Evolutionary conservation across 2,113 vertebrate genomes (phyloP).

Genomic region (Phaethornis superciliosus): DNA sequence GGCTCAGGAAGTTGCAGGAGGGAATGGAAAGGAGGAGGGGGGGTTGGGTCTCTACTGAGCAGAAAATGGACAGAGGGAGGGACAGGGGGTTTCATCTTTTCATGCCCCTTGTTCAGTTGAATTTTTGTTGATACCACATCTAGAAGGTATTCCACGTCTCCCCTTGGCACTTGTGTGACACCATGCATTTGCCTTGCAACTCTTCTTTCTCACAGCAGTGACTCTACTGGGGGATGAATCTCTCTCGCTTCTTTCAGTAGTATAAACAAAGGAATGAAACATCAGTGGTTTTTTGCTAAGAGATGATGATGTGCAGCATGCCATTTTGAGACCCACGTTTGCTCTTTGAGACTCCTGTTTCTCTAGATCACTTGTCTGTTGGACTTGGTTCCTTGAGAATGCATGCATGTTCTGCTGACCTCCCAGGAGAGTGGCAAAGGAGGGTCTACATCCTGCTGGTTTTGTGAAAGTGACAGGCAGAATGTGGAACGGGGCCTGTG

Average conservation of each 20-base stretch:
- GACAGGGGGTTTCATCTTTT: not conserved
- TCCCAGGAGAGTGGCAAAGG: not conserved
- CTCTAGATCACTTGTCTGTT: not conserved
- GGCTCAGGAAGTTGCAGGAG: not conserved
- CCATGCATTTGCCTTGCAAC: not conserved
- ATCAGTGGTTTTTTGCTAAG: not conserved
- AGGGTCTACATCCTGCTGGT: not conserved
- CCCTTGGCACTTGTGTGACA: not conserved
- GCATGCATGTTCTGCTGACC: not conserved
- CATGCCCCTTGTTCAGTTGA: not conserved
- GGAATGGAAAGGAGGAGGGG: not conserved
- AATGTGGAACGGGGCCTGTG: not conserved
- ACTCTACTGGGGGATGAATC: not conserved
- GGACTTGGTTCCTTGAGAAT: not conserved
- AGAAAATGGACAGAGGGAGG: not conserved
- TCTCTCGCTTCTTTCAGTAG: not conserved
- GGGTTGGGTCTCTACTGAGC: not conserved
- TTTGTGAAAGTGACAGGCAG: not conserved
- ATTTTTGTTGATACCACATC: not conserved
- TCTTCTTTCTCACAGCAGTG: not conserved
- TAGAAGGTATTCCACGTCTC: not conserved
- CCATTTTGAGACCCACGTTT: not conserved
- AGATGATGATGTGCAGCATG: not conserved
- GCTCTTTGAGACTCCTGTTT: not conserved
- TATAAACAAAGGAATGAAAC: not conserved